Base-by-base conservation (phyloP, 2,888 invertebrate genomes). In the Acrobeloides nanus region DNA sequence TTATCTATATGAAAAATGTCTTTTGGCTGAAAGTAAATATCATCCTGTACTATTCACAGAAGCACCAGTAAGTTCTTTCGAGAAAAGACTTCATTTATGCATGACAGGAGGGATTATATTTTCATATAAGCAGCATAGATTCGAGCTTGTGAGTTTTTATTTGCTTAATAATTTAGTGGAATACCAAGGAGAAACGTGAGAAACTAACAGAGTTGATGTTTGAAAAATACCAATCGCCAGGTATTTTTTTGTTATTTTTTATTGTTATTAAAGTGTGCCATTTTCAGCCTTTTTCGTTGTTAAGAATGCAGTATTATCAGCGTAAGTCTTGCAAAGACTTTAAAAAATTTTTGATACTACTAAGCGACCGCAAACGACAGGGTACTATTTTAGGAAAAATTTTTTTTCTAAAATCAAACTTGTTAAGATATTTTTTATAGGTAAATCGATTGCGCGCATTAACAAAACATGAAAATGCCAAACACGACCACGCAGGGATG, bases 11-110 rank as follows among this genome's bases (percentile, higher is more conserved):
- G 83, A 85, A 33, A 87, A 88, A 78, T 84, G 90, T 29, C 87
- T 97, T 62, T 86, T 90, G 0, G 53, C 61, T n/a, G 89, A 92
- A 59, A 85, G 93, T 0, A 86, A 89, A 66, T 86, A 86, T 74
- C 97, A 97, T 76, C 95, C 95, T 20, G 88, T 92, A 0, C 79
- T 99, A 23, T 93, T 97, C 81, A 93, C 95, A 0, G 97, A 99
- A 77, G 87, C 93, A 0, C 87, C 93, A 2, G 80, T 80, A 65
- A 73, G 54, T 55, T 48, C 43, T 29, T 4, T 24, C 12, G 17
- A 10, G 3, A 23, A 17, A 33, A 29, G 15, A 29, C 31, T 33
- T 48, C 35, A 26, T 26, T n/a, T n/a, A n/a, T n/a, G n/a, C n/a
- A n/a, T n/a, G n/a, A n/a, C n/a, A n/a, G n/a, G n/a, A n/a, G n/a